Conservation (phyloP, 2,797 vertebrate genomes). For the Diceros bicornis region DNA sequence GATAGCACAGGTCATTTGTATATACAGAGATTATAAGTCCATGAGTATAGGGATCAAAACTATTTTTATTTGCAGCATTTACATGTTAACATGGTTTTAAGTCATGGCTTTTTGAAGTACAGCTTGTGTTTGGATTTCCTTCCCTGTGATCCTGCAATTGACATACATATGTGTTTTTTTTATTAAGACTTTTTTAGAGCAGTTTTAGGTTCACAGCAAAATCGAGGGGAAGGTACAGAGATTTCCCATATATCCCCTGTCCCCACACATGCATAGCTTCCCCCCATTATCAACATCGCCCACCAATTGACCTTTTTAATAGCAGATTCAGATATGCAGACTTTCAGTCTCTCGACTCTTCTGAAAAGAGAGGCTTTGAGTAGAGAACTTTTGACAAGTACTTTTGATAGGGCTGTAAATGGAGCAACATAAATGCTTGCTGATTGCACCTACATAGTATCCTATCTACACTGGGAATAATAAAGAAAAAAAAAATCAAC, state of each 20-base stretch:
- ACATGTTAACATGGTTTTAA: neutral
- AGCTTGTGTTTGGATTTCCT: neutral
- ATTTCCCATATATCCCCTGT: too few relatives aligned
- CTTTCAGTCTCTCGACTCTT: neutral
- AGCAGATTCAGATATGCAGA: neutral
- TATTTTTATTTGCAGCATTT: neutral
- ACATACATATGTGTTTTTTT: neutral
- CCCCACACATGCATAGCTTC: neutral
- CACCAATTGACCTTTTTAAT: neutral
- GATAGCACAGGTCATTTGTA: constrained; percentile 66
- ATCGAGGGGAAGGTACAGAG: neutral
- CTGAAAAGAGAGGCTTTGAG: neutral
- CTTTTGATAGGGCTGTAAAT: neutral
- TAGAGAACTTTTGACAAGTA: neutral
- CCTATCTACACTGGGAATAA: neutral
- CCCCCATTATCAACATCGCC: too few relatives aligned
- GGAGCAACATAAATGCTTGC: neutral
- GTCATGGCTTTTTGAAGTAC: neutral
- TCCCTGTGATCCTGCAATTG: neutral
- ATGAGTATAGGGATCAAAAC: neutral
- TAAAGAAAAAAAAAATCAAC: neutral
- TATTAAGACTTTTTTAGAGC: neutral
- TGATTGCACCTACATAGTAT: neutral
- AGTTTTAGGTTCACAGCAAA: neutral
- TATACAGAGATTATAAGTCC: neutral